Evolutionary conservation across 2,797 vertebrate genomes (phyloP).

Genomic region (Ara ararauna): DNA sequence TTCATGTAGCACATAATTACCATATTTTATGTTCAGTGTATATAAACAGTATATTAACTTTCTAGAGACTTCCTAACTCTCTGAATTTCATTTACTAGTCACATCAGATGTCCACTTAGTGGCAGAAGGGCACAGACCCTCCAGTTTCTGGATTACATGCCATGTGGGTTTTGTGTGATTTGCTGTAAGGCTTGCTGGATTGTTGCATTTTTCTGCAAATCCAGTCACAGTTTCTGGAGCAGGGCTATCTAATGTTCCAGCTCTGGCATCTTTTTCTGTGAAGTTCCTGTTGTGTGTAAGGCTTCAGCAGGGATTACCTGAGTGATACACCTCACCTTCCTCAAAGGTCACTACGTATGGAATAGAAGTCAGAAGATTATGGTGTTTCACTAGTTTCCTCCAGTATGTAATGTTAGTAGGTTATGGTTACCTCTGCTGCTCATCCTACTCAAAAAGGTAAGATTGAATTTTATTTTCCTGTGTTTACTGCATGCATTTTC

Average conservation of each 20-base stretch:
- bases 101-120: accelerated
- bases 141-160: not conserved
- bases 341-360: accelerated
- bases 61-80: not conserved
- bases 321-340: not conserved
- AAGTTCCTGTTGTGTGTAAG: not conserved
- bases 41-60: not conserved
- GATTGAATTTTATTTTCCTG: not conserved
- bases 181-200: not conserved
- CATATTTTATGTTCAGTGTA: not conserved
- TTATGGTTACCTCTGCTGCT: not conserved
- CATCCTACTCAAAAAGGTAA: not conserved
- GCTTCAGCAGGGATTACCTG: not conserved
- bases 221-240: not conserved
- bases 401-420: accelerated
- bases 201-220: not conserved
- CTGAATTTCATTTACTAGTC: not conserved
- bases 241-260: not conserved
- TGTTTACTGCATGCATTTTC: not conserved
- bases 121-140: not conserved
- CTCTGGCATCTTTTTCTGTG: not conserved
- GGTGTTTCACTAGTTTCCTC: not conserved
- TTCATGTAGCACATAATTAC: not conserved
- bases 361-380: not conserved
- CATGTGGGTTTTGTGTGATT: not conserved